Conservation (phyloP, 2,113 vertebrate species). For the Abramis brama region DNA sequence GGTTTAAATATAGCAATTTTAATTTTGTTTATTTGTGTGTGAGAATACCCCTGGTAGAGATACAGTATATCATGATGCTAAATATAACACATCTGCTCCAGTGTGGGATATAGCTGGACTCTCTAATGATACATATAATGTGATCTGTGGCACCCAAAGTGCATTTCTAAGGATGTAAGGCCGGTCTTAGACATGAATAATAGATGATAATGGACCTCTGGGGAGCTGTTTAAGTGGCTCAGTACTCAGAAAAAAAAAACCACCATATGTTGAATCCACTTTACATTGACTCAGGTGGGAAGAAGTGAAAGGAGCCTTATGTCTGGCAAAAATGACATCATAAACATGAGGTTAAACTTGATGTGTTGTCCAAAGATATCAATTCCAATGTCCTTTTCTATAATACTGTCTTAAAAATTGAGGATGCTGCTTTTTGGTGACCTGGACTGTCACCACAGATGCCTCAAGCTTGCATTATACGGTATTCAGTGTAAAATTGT, state of each 20-base stretch:
- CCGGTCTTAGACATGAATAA: slow-evolving; percentile 66
- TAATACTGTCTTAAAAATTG: neutral
- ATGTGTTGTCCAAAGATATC: neutral
- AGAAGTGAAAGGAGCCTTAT: slow-evolving; percentile 32
- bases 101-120: neutral
- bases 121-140: slow-evolving; percentile 17
- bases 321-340: slow-evolving; percentile 4
- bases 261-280: slow-evolving; percentile 65
- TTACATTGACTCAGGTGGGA: slow-evolving; percentile 30
- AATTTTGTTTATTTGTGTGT: neutral
- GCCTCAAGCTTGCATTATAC: neutral
- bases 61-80: neutral
- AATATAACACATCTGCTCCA: neutral
- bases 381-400: slow-evolving; percentile 1
- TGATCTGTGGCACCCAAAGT: slow-evolving; percentile 54
- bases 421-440: neutral
- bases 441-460: neutral
- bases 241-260: slow-evolving; percentile 61
- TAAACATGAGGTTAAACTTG: slow-evolving; percentile 6
- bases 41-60: slow-evolving; percentile 4
- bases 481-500: neutral
- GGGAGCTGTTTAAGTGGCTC: slow-evolving; percentile 63
- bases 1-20: neutral
- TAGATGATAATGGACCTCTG: slow-evolving; percentile 66
- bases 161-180: slow-evolving; percentile 57